These are phyloP conservation scores for Sula dactylatra DNA, from an alignment of 2,113 vertebrate species.

Conservation along the genomic window DNA sequence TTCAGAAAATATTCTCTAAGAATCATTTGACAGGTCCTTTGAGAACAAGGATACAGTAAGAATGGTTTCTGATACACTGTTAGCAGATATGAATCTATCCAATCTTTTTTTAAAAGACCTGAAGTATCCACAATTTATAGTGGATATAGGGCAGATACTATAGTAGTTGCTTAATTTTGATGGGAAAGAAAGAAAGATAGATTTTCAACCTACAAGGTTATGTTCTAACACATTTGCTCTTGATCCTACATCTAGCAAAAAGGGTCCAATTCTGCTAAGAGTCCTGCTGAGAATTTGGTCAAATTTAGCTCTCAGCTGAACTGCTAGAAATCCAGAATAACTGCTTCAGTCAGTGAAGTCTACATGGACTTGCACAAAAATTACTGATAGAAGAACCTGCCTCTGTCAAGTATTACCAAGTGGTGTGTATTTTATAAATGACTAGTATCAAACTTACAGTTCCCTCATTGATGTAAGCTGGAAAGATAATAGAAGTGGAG, in stretches of 20 bases:
- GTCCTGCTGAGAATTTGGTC: neutral
- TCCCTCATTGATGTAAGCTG: neutral
- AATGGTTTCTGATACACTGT: neutral
- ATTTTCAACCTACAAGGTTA: neutral
- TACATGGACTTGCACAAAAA: neutral
- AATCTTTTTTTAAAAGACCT: neutral
- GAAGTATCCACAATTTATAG: neutral
- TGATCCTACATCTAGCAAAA: neutral
- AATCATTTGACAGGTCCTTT: constrained; percentile 41
- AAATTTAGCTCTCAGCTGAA: neutral
- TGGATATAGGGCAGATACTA: neutral
- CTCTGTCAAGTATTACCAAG: neutral
- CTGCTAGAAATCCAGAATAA: neutral
- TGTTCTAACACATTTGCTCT: neutral
- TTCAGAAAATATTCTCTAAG: constrained; percentile 45
- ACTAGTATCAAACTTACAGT: neutral
- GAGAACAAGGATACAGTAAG: constrained; percentile 17
- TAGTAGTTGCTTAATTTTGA: neutral
- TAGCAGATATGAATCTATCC: neutral
- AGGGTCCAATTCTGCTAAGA: neutral
- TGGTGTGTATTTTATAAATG: neutral
- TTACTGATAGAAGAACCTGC: neutral
- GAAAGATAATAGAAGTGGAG: neutral
- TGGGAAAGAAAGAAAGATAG: neutral
- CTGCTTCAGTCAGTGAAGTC: neutral